Conservation (phyloP, 2,113 vertebrate genomes). For the Clarias batrachus region DNA sequence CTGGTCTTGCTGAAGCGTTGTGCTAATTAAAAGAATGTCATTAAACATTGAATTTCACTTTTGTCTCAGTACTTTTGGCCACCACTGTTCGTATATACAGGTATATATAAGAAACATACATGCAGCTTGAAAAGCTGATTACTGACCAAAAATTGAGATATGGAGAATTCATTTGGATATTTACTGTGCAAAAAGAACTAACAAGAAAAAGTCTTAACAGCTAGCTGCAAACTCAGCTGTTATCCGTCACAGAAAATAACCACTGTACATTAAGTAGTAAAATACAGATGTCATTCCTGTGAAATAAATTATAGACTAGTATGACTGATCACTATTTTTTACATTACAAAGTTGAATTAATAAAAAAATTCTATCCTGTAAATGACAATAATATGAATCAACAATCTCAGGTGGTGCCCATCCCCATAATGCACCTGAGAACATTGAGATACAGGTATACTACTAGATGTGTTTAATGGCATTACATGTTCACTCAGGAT, state of each 20-base stretch:
- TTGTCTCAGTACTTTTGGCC: too few relatives aligned
- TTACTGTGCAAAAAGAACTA: not conserved
- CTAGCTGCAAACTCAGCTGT: not conserved
- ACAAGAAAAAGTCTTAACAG: not conserved
- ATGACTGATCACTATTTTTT: not conserved
- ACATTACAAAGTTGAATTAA: not conserved
- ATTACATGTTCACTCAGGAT: not conserved
- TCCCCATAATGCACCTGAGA: not conserved
- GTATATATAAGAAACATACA: not conserved
- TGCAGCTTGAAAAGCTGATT: not conserved
- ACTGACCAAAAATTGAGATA: not conserved
- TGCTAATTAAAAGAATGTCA: too few relatives aligned
- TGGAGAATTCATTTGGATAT: not conserved
- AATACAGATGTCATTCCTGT: not conserved
- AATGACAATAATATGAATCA: not conserved
- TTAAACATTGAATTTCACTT: too few relatives aligned
- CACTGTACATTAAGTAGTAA: not conserved
- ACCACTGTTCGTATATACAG: too few relatives aligned
- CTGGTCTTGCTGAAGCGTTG: too few relatives aligned
- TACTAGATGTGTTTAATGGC: slow-evolving; percentile 1
- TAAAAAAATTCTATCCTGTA: not conserved
- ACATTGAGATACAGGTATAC: not conserved
- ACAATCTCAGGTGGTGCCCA: not conserved
- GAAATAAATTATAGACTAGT: not conserved
- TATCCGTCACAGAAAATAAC: not conserved